A percentile compares a stretch with the other conserved stretches of the same genome.
Conservation (phyloP, 2,888 invertebrate genomes). For the Morpho achilles region DNA sequence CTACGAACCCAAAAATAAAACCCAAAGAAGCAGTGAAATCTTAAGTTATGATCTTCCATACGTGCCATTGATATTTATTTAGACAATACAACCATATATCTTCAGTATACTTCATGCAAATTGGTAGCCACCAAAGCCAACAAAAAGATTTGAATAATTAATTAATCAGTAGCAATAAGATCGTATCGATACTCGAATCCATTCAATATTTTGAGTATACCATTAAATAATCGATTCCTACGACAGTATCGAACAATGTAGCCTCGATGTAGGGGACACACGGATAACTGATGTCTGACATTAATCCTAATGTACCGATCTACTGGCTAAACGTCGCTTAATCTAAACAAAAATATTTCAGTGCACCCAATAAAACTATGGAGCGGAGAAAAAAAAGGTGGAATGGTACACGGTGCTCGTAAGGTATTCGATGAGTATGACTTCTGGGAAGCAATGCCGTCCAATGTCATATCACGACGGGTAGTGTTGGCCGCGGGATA, state of each 20-base stretch:
- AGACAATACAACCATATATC: too few relatives aligned
- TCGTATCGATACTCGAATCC: conserved; percentile 21
- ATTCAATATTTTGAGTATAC: conserved; percentile 27
- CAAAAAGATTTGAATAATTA: conserved; percentile 25
- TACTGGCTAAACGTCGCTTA: conserved; percentile 69
- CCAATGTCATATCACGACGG: conserved; percentile 73
- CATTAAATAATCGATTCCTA: conserved; percentile 35
- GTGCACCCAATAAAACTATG: conserved; percentile 72
- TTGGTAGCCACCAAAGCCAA: conserved; percentile 16
- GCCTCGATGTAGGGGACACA: conserved; percentile 33
- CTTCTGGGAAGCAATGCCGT: conserved; percentile 71
- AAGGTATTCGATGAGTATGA: conserved; percentile 72
- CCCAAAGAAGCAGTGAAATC: too few relatives aligned
- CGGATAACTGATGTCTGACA: conserved; percentile 69
- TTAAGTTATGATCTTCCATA: too few relatives aligned
- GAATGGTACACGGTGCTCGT: conserved; percentile 58
- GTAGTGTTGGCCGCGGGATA: conserved; percentile 44
- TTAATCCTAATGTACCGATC: conserved; percentile 76
- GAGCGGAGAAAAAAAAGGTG: conserved; percentile 59
- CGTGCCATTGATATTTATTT: too few relatives aligned
- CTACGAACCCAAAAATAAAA: too few relatives aligned
- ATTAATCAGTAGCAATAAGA: conserved; percentile 27
- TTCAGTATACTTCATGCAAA: conserved; percentile 13
- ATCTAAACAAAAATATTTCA: conserved; percentile 77
- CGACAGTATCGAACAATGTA: conserved; percentile 40